Evolutionary conservation across 2,888 invertebrate genomes (phyloP), one percentile per base, ranked within the genome.

Genomic region (Rhagonycha fulva): DNA sequence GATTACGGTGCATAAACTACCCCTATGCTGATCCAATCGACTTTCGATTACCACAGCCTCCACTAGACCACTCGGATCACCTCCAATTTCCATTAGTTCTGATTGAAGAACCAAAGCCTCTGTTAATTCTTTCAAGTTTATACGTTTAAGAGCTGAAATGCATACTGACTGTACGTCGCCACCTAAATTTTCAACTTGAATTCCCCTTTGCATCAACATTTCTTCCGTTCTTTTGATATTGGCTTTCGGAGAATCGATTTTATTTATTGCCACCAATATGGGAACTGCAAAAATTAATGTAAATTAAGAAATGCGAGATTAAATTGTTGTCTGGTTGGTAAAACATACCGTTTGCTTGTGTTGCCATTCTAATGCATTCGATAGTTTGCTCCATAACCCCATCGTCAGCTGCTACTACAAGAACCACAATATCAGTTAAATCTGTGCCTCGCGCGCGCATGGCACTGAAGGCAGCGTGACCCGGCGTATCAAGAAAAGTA

Each of bases 371-470:
- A 28, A 99, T 94, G 28, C 96, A 97, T 88, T 99, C 97, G 1
- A 94, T 86, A 0, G 99, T 99, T 90, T 99, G 99, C 75, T 97
- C 95, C 97, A 98, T 99, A 63, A 99, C 98, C 4, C 99, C 98
- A 88, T 99, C 99, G 87, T 99, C 99, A 0, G 98, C 99, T 1
- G 99, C 99, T 62, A 99, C 97, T 26, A 99, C 98, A 72, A 99
- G 89, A 76, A 98, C 94, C 71, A 98, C 96, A 72, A 99, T 93
- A 87, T 99, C 99, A 0, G 99, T 99, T 72, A 94, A 93, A 82
- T 91, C 90, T 0, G 99, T 98, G n/a, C 99, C 99, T 69, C 99
- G 92, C 9, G 94, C 93, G 72, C 99, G 89, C 98, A 99, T 98
- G 1, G 97, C 92, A 68, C 92, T 92, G 87, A 99, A 99, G 0